Base-by-base conservation (phyloP, 92 coral and sea anemone species). In the Epizoanthus rinbou region DNA sequence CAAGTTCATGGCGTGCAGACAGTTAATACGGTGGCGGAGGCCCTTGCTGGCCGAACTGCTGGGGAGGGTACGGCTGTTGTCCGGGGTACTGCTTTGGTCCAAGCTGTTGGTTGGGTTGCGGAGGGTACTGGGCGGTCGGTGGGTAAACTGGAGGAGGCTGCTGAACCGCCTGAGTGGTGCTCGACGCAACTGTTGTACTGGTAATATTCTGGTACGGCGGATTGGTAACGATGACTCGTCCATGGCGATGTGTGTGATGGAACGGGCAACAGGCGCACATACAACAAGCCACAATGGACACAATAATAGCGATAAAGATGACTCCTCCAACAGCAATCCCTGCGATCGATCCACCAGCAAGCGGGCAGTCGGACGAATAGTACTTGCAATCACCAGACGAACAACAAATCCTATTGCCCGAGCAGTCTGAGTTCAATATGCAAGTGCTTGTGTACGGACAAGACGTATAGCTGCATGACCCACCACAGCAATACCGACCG, bases 351-450 rank as follows among this genome's bases (percentile, higher is more conserved):
- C 82, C 72, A 15, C 69, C 57, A 3, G 25, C 39, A 31, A 78
- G 50, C 59, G 69, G 69, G 25, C 82, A 78, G 21, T 78, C 72
- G 52, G 13, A 21, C n/a, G 11, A 18, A 17, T 37, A 35, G 69
- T 35, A 76, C 50, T 25, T 37, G 24, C 82, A 76, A 13, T 76
- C 69, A n/a, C 82, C 82, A 37, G 82, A 76, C 56, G 82, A 39
- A 60, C 82, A 76, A 21, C 82, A 76, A 39, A 76, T 8, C 14
- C 58, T 47, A 5, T n/a, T 33, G 21, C 82, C 82, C 0, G 82
- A 60, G 23, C 82, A 76, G 24, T 76, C 82, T 19, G 69, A 19
- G 21, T 76, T 59, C 57, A 11, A 39, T 24, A 11, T 13, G 17
- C 82, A 76, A 19, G 17, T 59, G 59, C 56, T 76, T 22, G 82